Base-by-base conservation (phyloP, 2,888 invertebrate genomes). In the Agonum fuliginosum region DNA sequence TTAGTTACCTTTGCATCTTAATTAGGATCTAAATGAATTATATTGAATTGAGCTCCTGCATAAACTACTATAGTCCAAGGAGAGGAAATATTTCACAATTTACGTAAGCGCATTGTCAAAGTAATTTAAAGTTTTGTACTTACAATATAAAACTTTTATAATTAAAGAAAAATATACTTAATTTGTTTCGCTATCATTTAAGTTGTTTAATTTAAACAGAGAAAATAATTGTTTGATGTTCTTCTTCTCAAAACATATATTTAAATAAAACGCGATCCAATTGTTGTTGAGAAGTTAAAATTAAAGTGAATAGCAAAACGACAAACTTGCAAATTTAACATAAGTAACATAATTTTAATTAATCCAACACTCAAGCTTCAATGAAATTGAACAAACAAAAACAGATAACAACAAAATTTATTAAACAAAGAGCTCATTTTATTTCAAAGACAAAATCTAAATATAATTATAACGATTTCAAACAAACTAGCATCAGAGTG, bases 11-110 rank as follows among this genome's bases (percentile, higher is more conserved):
- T 34, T 51, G 71, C 14, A 51, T 71, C 51, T 71, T 71, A 71
- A 71, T 71, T 30, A 51, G 51, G 71, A 71, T 71, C 71, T 71
- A 71, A 51, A 71, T 71, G 27, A 71, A 71, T 71, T 71, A 51
- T n/a, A 71, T 51, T 71, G 51, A 51, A 51, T 71, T 30, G 70
- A 70, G 43, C 46, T 70, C 54, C 54, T 20, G 17, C 43, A 27
- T 62, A 19, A 54, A 54, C 54, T 27, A n/a, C n/a, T n/a, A n/a
- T 8, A 10, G 24, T 10, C 54, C 54, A 27, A 24, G n/a, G n/a
- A n/a, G n/a, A 54, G 19, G 54, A 24, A 22, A 54, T 54, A 54
- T 54, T 54, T 54, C 24, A 22, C 12, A 24, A 54, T 54, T 22
- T 22, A 22, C 54, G 20, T 14, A 1, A 20, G 8, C n/a, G 6